phyloP scores from a whole-genome alignment of 2,113 vertebrate genomes.

The Ctenodactylus gundi region DNA sequence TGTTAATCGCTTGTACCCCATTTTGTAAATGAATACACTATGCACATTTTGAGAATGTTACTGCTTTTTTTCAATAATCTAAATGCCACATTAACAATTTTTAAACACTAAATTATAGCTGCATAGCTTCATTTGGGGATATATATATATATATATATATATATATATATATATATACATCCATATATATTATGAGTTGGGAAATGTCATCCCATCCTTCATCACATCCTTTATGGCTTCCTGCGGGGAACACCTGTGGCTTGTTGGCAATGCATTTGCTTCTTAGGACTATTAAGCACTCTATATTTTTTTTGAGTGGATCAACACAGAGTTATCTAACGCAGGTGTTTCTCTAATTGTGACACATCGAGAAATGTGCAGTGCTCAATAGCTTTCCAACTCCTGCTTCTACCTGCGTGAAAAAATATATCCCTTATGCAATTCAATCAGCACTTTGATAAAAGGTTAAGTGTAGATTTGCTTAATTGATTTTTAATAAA shows the following conservation, averaged over 20 bases:
- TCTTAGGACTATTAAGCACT: constrained; percentile 78
- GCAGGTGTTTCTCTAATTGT: constrained; percentile 84
- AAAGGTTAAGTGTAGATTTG: constrained; percentile 47
- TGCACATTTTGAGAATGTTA: constrained; percentile 27
- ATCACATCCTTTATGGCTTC: constrained; percentile 77
- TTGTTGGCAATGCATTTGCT: constrained; percentile 79
- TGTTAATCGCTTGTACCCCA: neutral
- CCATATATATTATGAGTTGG: constrained; percentile 71
- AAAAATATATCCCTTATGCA: neutral
- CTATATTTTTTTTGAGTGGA: constrained; percentile 81
- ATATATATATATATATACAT: too few relatives aligned
- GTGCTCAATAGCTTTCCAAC: constrained; percentile 57
- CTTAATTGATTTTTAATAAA: constrained; percentile 61
- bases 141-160: too few relatives aligned
- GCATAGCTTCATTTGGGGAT: constrained; percentile 77
- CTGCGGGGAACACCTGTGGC: constrained; percentile 84
- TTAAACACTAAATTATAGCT: constrained; percentile 78
- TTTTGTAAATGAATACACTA: constrained; percentile 46
- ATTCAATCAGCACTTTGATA: constrained; percentile 15
- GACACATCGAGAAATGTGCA: constrained; percentile 66
- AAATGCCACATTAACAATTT: constrained; percentile 74
- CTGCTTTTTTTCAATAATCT: constrained; percentile 55
- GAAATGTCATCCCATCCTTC: constrained; percentile 83
- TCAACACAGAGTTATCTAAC: constrained; percentile 76
- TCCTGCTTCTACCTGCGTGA: neutral